Evolutionary conservation across 2,797 vertebrate genomes (phyloP).

Genomic region (Glossophaga mutica): DNA sequence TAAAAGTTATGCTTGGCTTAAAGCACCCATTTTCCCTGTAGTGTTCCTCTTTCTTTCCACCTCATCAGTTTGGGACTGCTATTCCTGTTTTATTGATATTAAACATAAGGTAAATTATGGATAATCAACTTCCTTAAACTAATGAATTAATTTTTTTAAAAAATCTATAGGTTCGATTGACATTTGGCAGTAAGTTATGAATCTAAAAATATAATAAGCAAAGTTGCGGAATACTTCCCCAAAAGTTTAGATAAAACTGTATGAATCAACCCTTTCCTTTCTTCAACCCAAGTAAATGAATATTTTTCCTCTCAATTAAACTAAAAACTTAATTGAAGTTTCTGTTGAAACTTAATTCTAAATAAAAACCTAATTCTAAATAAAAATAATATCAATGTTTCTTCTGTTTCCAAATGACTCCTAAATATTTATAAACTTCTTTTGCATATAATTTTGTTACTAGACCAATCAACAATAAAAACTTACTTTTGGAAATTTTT

Average conservation of each 20-base stretch:
- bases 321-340: conserved; percentile 4
- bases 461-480: background rate
- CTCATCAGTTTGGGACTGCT: background rate
- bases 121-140: conserved; percentile 33
- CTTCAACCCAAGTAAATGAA: conserved; percentile 62
- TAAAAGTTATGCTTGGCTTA: background rate
- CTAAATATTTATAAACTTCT: background rate
- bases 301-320: conserved; percentile 53
- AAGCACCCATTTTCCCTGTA: background rate
- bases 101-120: background rate
- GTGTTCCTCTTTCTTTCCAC: background rate
- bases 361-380: conserved; percentile 23
- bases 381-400: conserved; percentile 16
- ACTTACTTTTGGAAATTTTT: background rate
- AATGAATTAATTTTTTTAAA: conserved; percentile 43
- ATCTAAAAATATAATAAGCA: conserved; percentile 23
- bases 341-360: background rate
- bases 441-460: conserved; percentile 13
- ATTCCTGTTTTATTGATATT: background rate
- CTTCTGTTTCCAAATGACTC: background rate
- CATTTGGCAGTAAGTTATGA: conserved; percentile 30
- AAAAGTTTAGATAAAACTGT: background rate
- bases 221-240: conserved; percentile 28
- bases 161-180: conserved; percentile 54
- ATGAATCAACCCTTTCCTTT: conserved; percentile 38